Evolutionary conservation across 1,140 invertebrate species (phyloP), one percentile per base, ranked within the genome.

Genomic region (Lepidurus packardi): DNA sequence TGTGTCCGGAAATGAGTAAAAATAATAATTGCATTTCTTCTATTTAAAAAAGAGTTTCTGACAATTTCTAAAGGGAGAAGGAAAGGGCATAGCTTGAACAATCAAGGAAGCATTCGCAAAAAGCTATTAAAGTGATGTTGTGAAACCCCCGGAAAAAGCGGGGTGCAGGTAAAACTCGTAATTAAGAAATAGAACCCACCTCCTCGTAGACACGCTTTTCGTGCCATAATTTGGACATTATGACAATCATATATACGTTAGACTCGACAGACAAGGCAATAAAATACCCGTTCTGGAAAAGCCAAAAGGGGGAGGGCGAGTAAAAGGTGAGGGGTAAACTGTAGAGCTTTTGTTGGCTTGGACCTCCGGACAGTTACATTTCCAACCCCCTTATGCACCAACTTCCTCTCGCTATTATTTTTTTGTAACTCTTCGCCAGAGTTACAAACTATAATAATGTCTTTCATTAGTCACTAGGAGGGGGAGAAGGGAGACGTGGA

Each of bases 121-220:
- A 65, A 65, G 53, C 21, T 21, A 65, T 65, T 21, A 65, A 65
- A 65, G 21, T 65, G 53, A 65, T 21, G 21, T 65, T 65, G 8
- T 3, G 53, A 21, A 34, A 2, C 34, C 34, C 34, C 34, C 53
- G 4, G 10, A 13, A 13, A 65, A n/a, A 0, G 53, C n/a, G 21
- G 53, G 13, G 53, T 65, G 16, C 53, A 65, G 53, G 53, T 65
- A 65, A 65, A 65, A 21, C 21, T 16, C 53, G 53, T 65, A 65
- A 65, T 65, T 65, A 65, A 65, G 53, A 65, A 65, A 65, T 65
- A 65, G 4, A 65, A 3, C n/a, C 53, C 53, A 13, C 53, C 21
- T 21, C 53, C 53, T 65, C 16, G 53, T 65, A n/a, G 53, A 65
- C 53, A 65, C 53, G 53, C 53, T 13, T 65, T 47, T 65, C 53